Evolutionary conservation across 2,113 vertebrate genomes (phyloP).

Genomic region (Varanus komodoensis): DNA sequence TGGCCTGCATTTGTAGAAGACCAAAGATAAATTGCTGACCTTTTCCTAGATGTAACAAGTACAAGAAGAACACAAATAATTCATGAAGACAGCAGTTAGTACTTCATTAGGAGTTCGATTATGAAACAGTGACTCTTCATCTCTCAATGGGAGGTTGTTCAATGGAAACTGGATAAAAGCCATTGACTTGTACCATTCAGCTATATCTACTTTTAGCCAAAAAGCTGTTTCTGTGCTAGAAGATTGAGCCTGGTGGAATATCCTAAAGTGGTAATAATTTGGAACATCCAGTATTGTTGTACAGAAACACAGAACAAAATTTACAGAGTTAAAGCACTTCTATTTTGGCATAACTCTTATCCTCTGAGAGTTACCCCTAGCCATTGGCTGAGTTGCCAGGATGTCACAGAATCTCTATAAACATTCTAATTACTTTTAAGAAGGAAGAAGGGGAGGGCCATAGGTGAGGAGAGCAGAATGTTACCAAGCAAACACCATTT

Average conservation of each 20-base stretch:
- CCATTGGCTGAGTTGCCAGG: background rate
- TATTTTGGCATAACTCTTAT: background rate
- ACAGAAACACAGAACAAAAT: background rate
- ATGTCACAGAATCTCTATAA: background rate
- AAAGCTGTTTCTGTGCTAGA: background rate
- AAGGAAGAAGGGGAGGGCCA: too few relatives aligned
- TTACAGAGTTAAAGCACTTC: background rate
- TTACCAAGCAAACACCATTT: too few relatives aligned
- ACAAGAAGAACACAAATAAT: conserved; percentile 30
- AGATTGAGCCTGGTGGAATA: background rate
- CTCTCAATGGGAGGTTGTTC: background rate
- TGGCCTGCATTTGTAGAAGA: conserved; percentile 32
- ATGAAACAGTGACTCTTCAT: conserved; percentile 14
- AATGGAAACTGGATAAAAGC: conserved; percentile 3
- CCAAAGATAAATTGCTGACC: conserved; percentile 64
- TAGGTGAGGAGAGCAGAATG: too few relatives aligned
- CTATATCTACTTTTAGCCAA: background rate
- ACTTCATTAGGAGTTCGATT: conserved; percentile 30
- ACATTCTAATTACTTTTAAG: background rate
- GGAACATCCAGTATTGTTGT: too few relatives aligned
- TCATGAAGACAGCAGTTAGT: conserved; percentile 31
- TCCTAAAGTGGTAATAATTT: background rate
- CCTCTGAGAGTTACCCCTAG: background rate
- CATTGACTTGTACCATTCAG: background rate
- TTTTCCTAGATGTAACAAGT: conserved; percentile 54